phyloP scores from a whole-genome alignment of 1,140 invertebrate genomes.

The Wasmannia auropunctata region DNA sequence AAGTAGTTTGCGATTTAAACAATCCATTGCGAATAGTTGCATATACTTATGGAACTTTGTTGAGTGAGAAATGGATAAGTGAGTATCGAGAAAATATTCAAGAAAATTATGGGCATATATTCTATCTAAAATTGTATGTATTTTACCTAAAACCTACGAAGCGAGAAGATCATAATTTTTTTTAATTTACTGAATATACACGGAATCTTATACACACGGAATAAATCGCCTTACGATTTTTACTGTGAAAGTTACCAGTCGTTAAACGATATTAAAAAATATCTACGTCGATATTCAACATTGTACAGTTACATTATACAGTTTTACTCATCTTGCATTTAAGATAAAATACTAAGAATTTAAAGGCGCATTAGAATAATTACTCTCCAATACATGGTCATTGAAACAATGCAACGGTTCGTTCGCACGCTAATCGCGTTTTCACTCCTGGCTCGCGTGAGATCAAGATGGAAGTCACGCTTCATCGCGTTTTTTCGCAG shows the following conservation, averaged over 20 bases:
- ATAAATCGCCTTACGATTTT: background rate
- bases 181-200: background rate
- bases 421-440: constrained; percentile 39
- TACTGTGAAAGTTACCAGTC: background rate
- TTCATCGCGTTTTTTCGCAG: constrained; percentile 4
- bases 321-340: background rate
- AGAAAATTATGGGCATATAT: background rate
- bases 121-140: background rate
- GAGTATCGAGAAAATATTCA: background rate
- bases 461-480: constrained; percentile 48
- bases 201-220: no score
- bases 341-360: background rate
- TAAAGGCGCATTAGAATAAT: background rate
- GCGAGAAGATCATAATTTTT: background rate
- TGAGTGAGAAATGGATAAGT: background rate
- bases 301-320: no score
- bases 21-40: constrained; percentile 27
- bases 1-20: constrained; percentile 39
- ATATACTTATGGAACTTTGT: background rate
- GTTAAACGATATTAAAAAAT: background rate
- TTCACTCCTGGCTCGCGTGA: constrained; percentile 36
- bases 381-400: background rate
- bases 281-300: background rate
- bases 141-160: background rate
- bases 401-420: constrained; percentile 4